A percentile compares a stretch with the other conserved stretches of the same genome.
phyloP scores from a whole-genome alignment of 64 coral and sea anemone species.

The Anthopleura sola region DNA sequence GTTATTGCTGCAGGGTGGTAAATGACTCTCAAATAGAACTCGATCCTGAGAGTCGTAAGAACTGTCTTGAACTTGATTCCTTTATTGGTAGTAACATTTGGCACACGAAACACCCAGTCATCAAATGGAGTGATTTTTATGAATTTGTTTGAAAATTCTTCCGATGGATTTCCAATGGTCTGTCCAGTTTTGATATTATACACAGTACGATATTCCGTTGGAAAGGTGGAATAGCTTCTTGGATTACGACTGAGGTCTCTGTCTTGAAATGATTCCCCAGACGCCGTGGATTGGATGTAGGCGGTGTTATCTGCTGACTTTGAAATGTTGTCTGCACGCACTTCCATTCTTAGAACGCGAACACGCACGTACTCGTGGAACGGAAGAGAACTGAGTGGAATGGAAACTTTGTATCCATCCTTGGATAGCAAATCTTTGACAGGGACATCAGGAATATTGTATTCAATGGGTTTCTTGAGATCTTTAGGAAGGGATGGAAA shows the following conservation, averaged over 20 bases:
- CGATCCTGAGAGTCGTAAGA: slow-evolving; percentile 27
- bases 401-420: slow-evolving; percentile 11
- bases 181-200: slow-evolving; percentile 41
- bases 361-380: slow-evolving; percentile 39
- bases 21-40: slow-evolving; percentile 38
- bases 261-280: slow-evolving; percentile 33
- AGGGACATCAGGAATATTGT: not conserved
- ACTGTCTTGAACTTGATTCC: slow-evolving; percentile 21
- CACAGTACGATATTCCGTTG: slow-evolving; percentile 28
- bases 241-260: slow-evolving; percentile 54
- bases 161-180: slow-evolving; percentile 26
- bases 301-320: slow-evolving; percentile 21
- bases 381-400: slow-evolving; percentile 46
- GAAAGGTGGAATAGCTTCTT: slow-evolving; percentile 21
- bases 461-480: slow-evolving; percentile 14
- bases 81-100: slow-evolving; percentile 33
- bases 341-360: slow-evolving; percentile 42
- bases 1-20: slow-evolving; percentile 8
- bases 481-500: slow-evolving; percentile 25
- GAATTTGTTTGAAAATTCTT: slow-evolving; percentile 14
- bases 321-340: slow-evolving; percentile 36
- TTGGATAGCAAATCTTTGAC: slow-evolving; percentile 24
- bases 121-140: slow-evolving; percentile 45
- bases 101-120: slow-evolving; percentile 34
- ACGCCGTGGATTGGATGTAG: slow-evolving; percentile 43